Evolutionary conservation across 1,140 invertebrate species (phyloP).

Genomic region (fruit fly (Drosophila melanogaster)): Release_6_plus_ISO1_MT NC_004354.4:14747001-14747500

Average conservation of each 20-base stretch:
- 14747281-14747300: constrained; percentile 70
- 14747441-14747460: constrained; percentile 89
- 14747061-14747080: constrained; percentile 56
- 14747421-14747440: constrained; percentile 91
- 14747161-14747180: constrained; percentile 80
- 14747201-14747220: constrained; percentile 72
- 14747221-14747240: constrained; percentile 72
- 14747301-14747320: constrained; percentile 89
- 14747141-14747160: constrained; percentile 82
- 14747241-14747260: constrained; percentile 72
- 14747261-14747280: constrained; percentile 83
- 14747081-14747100: constrained; percentile 78
- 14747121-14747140: constrained; percentile 82
- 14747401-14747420: constrained; percentile 97
- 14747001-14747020: constrained; percentile 65
- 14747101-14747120: constrained; percentile 73
- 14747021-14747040: constrained; percentile 69
- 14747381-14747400: constrained; percentile 97
- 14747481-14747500: constrained; percentile 97
- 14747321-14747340: constrained; percentile 97
- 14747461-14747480: constrained; percentile 96
- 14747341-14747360: constrained; percentile 99
- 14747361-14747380: constrained; percentile 98
- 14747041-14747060: constrained; percentile 64
- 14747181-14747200: constrained; percentile 81